Percentiles rank a stretch among this genome's conserved stretches.
Conservation (phyloP, 2,888 invertebrate species). For the Noctua pronuba region DNA sequence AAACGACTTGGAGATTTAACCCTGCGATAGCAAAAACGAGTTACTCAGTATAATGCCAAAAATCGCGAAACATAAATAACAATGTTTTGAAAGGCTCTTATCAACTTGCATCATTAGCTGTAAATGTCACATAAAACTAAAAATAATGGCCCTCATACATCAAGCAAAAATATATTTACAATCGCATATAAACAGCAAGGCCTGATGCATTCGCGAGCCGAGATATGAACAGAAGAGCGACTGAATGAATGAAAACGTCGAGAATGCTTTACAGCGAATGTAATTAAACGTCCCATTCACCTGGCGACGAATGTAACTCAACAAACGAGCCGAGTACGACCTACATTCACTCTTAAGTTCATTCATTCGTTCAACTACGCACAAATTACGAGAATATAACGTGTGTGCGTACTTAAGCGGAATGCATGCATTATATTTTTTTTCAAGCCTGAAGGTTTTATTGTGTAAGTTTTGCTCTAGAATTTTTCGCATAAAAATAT, state of each 20-base stretch:
- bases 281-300: slow-evolving; percentile 81
- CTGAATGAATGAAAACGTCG: slow-evolving; percentile 73
- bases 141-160: slow-evolving; percentile 54
- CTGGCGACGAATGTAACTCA: slow-evolving; percentile 68
- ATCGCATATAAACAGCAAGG: slow-evolving; percentile 50
- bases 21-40: slow-evolving; percentile 18
- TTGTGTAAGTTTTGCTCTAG: slow-evolving; percentile 21
- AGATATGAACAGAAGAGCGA: slow-evolving; percentile 61
- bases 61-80: slow-evolving; percentile 25
- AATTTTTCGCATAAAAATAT: slow-evolving; percentile 22
- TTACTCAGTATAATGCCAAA: slow-evolving; percentile 8
- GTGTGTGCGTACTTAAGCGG: slow-evolving; percentile 55
- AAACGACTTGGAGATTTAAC: slow-evolving; percentile 17
- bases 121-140: slow-evolving; percentile 60
- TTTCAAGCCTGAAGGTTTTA: slow-evolving; percentile 27
- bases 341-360: slow-evolving; percentile 63
- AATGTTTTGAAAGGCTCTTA: slow-evolving; percentile 44
- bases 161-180: slow-evolving; percentile 32
- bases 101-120: slow-evolving; percentile 50
- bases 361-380: slow-evolving; percentile 68
- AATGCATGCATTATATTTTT: slow-evolving; percentile 61
- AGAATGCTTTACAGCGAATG: slow-evolving; percentile 75
- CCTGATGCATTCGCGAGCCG: slow-evolving; percentile 53
- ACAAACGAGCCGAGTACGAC: slow-evolving; percentile 60
- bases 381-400: slow-evolving; percentile 56